Conservation (phyloP, 2,888 invertebrate species). For the Thecocarcelia acutangulata region DNA sequence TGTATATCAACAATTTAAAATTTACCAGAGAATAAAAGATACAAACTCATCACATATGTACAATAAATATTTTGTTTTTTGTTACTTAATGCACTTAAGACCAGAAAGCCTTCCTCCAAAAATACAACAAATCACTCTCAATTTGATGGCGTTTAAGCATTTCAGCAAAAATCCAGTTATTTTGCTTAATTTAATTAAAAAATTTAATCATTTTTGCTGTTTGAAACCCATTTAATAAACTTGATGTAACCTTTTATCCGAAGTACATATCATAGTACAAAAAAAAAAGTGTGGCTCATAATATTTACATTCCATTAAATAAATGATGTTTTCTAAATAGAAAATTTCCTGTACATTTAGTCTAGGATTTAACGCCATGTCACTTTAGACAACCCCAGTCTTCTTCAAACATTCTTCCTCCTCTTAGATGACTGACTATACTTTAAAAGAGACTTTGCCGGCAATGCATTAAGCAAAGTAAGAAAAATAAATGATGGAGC, state of each 20-base stretch:
- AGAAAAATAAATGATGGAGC: slow-evolving; percentile 19
- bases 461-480: not conserved
- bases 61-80: too few species aligned
- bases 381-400: slow-evolving; percentile 34
- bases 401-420: not conserved
- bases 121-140: too few species aligned
- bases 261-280: too few species aligned
- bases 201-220: too few species aligned
- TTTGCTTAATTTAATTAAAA: too few species aligned
- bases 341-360: slow-evolving; percentile 66
- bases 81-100: too few species aligned
- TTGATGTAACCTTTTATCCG: too few species aligned
- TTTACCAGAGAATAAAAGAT: not conserved
- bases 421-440: not conserved
- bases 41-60: too few species aligned
- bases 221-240: too few species aligned
- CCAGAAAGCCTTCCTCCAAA: too few species aligned
- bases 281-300: slow-evolving; percentile 20
- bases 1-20: not conserved
- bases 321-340: slow-evolving; percentile 66
- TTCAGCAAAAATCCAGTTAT: too few species aligned
- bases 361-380: slow-evolving; percentile 61
- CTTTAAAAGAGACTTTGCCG: slow-evolving; percentile 4
- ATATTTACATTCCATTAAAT: slow-evolving; percentile 69
- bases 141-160: too few species aligned